Evolutionary conservation across 2,113 vertebrate species (phyloP).

Genomic region (Apistogramma diplotaenia): DNA sequence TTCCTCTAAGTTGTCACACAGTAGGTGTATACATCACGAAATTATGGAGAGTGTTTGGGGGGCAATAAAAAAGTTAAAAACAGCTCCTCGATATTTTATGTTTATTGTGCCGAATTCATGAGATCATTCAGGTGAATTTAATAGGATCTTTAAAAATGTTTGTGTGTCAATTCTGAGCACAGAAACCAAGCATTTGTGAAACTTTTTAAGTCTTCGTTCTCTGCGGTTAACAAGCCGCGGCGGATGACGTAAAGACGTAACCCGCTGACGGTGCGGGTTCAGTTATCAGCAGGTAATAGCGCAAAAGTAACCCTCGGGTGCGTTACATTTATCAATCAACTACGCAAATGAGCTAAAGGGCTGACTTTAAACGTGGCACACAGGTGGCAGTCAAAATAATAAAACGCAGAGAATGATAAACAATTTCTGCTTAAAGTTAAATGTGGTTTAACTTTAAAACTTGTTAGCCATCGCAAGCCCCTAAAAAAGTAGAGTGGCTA

Average conservation of each 20-base stretch:
- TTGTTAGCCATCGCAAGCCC: background rate
- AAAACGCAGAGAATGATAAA: background rate
- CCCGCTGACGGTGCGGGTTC: background rate
- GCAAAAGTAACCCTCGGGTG: background rate
- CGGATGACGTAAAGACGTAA: slow-evolving; percentile 38
- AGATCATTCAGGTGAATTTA: background rate
- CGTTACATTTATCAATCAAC: background rate
- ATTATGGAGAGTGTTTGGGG: background rate
- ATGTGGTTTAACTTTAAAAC: background rate
- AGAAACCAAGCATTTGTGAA: background rate
- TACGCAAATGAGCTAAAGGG: background rate
- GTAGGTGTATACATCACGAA: accelerated
- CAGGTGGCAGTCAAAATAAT: background rate
- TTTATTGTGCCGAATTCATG: background rate
- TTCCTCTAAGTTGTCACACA: background rate
- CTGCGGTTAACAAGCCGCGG: no score
- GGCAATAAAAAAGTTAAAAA: background rate
- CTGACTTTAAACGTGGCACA: background rate
- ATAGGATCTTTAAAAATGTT: background rate
- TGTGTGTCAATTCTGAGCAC: background rate
- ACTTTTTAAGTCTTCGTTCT: background rate
- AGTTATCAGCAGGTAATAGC: background rate
- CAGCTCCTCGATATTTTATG: background rate
- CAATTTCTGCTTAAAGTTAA: background rate
- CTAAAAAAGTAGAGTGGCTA: slow-evolving; percentile 7